phyloP scores from a whole-genome alignment of 2,888 invertebrate genomes.

The Himalopsyche anomala region DNA sequence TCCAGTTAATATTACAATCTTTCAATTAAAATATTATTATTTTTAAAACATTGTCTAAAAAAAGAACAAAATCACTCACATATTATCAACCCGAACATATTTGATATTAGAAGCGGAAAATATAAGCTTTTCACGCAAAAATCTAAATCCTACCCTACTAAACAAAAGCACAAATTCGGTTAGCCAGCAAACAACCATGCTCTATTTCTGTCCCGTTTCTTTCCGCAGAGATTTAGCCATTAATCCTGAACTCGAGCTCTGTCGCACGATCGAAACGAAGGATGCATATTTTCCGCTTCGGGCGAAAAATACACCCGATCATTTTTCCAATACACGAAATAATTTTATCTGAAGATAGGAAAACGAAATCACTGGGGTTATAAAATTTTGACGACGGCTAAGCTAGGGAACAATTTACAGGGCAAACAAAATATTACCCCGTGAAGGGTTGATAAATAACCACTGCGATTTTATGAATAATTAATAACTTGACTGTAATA shows the following conservation, averaged over 20 bases:
- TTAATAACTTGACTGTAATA: too few species aligned
- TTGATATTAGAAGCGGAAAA: background rate
- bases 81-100: too few species aligned
- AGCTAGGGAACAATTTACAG: background rate
- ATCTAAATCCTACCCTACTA: background rate
- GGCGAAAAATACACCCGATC: slow-evolving; percentile 14
- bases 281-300: slow-evolving; percentile 15
- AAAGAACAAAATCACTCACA: too few species aligned
- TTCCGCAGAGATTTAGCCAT: background rate
- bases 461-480: too few species aligned
- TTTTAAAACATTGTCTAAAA: too few species aligned
- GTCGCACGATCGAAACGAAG: slow-evolving; percentile 22
- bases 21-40: too few species aligned
- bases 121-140: background rate
- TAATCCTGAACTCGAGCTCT: background rate
- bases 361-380: background rate
- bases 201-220: background rate
- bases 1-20: too few species aligned
- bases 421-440: background rate
- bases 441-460: background rate
- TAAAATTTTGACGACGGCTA: background rate
- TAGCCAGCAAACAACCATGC: background rate
- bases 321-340: background rate
- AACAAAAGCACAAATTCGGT: slow-evolving; percentile 23
- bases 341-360: slow-evolving; percentile 6